phyloP scores from a whole-genome alignment of 2,888 invertebrate genomes.

The Girardia tigrina region DNA sequence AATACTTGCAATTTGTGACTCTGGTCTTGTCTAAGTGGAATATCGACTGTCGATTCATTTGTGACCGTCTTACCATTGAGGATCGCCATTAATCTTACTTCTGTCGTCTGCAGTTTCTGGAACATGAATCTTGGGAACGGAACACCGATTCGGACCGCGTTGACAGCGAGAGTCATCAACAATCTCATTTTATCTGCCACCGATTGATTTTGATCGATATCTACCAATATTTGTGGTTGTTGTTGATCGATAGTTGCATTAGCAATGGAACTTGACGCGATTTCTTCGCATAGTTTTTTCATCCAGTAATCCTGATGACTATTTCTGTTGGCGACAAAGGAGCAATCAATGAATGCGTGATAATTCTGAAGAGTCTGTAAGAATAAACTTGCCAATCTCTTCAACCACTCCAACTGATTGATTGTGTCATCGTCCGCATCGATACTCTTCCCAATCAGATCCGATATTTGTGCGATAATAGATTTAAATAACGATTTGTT shows the following conservation, averaged over 20 bases:
- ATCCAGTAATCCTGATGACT: slow-evolving; percentile 8
- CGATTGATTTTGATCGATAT: neutral
- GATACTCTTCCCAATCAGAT: neutral
- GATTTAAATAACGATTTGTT: slow-evolving; percentile 1
- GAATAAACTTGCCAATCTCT: neutral
- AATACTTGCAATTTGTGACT: slow-evolving; percentile 15
- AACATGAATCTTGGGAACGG: neutral
- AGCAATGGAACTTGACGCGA: neutral
- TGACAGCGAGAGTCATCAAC: neutral
- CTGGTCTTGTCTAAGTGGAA: slow-evolving; percentile 16
- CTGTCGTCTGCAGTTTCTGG: neutral
- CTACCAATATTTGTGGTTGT: no score
- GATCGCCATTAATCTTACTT: neutral
- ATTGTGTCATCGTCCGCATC: neutral
- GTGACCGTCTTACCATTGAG: neutral
- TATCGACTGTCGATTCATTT: neutral
- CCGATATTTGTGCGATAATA: neutral
- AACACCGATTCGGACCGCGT: neutral
- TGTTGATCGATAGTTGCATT: neutral
- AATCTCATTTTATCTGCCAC: slow-evolving; percentile 9
- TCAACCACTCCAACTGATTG: slow-evolving; percentile 15
- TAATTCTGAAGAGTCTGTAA: neutral
- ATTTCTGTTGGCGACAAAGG: neutral
- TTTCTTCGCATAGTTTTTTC: neutral
- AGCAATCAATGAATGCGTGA: neutral